A percentile compares a stretch with the other conserved stretches of the same genome.
phyloP scores from a whole-genome alignment of 2,888 invertebrate species.

The Fragum fragum region DNA sequence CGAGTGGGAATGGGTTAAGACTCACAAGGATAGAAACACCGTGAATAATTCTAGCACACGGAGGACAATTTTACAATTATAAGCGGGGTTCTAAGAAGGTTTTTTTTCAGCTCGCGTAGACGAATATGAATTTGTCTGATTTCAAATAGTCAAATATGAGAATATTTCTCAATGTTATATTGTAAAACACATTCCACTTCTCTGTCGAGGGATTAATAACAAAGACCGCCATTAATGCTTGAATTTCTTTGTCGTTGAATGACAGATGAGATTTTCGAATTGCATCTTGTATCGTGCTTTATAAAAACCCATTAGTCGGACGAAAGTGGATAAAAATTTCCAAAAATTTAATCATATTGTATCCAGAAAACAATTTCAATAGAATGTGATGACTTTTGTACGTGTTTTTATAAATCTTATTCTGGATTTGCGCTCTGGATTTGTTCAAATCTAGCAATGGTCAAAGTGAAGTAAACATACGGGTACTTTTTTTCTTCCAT shows the following conservation, averaged over 20 bases:
- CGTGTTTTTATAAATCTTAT: no score
- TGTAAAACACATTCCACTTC: neutral
- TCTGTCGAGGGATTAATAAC: conserved; percentile 11
- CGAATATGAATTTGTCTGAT: neutral
- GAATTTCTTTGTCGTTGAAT: neutral
- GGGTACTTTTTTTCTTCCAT: no score
- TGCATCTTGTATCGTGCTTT: neutral
- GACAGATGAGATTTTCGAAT: conserved; percentile 16
- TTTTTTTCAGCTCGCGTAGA: neutral
- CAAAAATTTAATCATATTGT: conserved; percentile 4
- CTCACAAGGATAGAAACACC: no score
- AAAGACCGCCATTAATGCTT: neutral
- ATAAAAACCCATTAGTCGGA: conserved; percentile 1
- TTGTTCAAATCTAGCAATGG: no score
- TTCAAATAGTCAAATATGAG: neutral
- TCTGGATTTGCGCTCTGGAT: no score
- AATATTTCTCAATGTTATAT: neutral
- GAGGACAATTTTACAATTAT: no score
- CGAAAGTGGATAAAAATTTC: conserved; percentile 15
- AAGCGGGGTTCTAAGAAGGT: no score
- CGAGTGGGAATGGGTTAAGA: no score
- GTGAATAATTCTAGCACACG: no score
- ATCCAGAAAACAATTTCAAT: neutral
- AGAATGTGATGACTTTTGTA: no score
- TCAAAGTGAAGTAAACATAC: no score